Base-by-base conservation (phyloP, 2,113 vertebrate species). In the Perca fluviatilis region DNA sequence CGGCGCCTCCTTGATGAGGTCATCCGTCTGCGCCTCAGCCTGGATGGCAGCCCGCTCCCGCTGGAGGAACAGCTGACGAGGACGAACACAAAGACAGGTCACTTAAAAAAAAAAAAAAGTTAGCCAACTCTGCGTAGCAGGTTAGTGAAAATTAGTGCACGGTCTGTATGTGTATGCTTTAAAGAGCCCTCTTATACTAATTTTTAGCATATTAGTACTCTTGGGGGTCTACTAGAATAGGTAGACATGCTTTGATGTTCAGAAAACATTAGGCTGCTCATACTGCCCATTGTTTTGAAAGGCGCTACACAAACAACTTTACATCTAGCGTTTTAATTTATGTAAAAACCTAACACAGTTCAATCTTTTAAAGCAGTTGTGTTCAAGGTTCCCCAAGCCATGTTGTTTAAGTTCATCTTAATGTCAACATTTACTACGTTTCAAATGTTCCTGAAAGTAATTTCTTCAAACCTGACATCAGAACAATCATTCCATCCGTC, bases 21-120 rank as follows among this genome's bases (percentile, higher is more conserved):
- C 97, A n/a, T 99, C 98, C 0, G 98, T 99, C 94, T 99, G 97
- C 79, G 97, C 97, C 95, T 99, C 98, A 0, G 98, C 98, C 90
- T 97, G 86, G 66, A 97, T 93, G 0, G 98, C 98, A 0, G 98
- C 98, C 5, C 95, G 96, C 85, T 99, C 98, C 2, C 98, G 93
- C 91, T 99, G 97, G 6, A 99, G 95, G 85, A 99, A 99, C 3
- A 99, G 95, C 98, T 99, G 84, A 61, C 43, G 71, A 61, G 1
- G 54, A 53, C 7, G 0, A n/a, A 13, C 13, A 30, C 3, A 5
- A 30, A 23, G 19, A 58, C 3, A 9, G 49, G 19, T 53, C 47
- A 40, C 36, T 8, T 0, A 6, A 33, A 33, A 33, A 40, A 2
- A 40, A 40, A 40, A 10, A 9, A 0, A 10, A 9, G 40, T 10